Conservation (phyloP, 1,140 invertebrate genomes). For the Drosophila melanogaster region Release_6_plus_ISO1_MT NT_033779.5:13929501-13930000, state of each 20-base stretch:
- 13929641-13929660: constrained; percentile 20
- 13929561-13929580: constrained; percentile 77
- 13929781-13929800: constrained; percentile 76
- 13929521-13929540: constrained; percentile 61
- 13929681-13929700: constrained; percentile 13
- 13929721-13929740: constrained; percentile 70
- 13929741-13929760: constrained; percentile 37
- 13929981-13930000: constrained; percentile 53
- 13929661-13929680: neutral
- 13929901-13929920: constrained; percentile 75
- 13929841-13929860: constrained; percentile 23
- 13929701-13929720: constrained; percentile 70
- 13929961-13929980: constrained; percentile 45
- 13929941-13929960: constrained; percentile 51
- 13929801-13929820: constrained; percentile 48
- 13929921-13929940: constrained; percentile 78
- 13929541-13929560: constrained; percentile 77
- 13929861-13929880: constrained; percentile 80
- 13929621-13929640: constrained; percentile 76
- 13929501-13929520: constrained; percentile 59
- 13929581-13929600: constrained; percentile 77
- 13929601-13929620: constrained; percentile 77
- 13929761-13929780: constrained; percentile 67
- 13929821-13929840: constrained; percentile 4
- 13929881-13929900: constrained; percentile 50